Base-by-base conservation (phyloP, 2,113 vertebrate species). In the Pterophyllum scalare region DNA sequence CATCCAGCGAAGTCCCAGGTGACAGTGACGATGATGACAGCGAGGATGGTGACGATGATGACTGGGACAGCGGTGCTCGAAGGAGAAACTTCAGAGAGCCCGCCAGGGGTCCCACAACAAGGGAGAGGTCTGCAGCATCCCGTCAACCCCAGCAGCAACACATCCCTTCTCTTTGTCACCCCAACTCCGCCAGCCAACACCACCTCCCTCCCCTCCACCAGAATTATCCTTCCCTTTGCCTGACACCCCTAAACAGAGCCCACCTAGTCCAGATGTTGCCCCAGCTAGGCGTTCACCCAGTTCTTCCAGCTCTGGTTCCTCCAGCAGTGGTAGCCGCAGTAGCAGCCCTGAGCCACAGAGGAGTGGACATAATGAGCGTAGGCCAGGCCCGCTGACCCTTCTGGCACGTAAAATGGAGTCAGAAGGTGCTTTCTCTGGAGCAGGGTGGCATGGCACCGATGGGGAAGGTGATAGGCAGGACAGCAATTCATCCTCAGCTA, bases 241-340 rank as follows among this genome's bases (percentile, higher is more conserved):
- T 62, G 96, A 96, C 84, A 96, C 96, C 72, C 96, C 96, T 24
- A 96, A 96, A 84, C 96, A 96, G 91, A 96, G 96, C 65, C 96
- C 96, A 19, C 96, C 95, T 26, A 95, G 94, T 88, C 94, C 95
- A 75, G 94, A 94, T 81, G 93, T 88, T 86, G 88, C 90, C 15
- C 85, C 89, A n/a, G 81, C 89, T 59, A 92, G 95, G 26, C 94
- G 88, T 26, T 92, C 94, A 14, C 92, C 94, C 57, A 95, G 95
- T 79, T 89, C 91, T 72, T 96, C 95, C 28, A 95, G 95, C 91
- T 96, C 96, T 52, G 95, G 94, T 52, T 95, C 95, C 38, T 96
- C 96, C 26, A 96, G 95, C 91, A 95, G 95, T 20, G 95, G 78
- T 85, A 96, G 95, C 60, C 91, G 95, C 81, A 95, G 95, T 88